Percentiles rank a stretch among this genome's conserved stretches.
phyloP scores from a whole-genome alignment of 2,113 vertebrate genomes.

The Chrysemys picta region DNA sequence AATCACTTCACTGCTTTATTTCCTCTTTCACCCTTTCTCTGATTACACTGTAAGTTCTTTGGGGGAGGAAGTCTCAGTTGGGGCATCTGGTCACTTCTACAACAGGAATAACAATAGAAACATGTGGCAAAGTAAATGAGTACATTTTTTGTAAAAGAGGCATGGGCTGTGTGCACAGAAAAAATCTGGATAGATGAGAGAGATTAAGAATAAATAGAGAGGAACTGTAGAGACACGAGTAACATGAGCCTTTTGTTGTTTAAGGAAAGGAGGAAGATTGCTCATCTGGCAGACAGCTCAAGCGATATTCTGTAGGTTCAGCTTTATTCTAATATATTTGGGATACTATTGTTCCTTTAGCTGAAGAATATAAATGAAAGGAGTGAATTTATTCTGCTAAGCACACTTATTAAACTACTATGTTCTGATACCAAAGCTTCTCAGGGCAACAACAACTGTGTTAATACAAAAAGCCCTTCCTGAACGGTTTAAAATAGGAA shows the following conservation, averaged over 20 bases:
- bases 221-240: conserved; percentile 17
- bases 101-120: neutral
- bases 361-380: conserved; percentile 37
- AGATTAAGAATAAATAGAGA: neutral
- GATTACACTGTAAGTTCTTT: neutral
- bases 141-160: neutral
- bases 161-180: neutral
- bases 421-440: neutral
- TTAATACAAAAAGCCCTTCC: neutral
- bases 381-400: neutral
- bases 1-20: neutral
- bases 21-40: neutral
- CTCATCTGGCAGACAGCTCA: conserved; percentile 49
- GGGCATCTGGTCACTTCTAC: neutral
- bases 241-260: conserved; percentile 19
- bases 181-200: neutral
- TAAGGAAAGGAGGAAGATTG: conserved; percentile 25
- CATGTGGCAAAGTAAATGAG: neutral
- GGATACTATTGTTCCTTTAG: conserved; percentile 10
- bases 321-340: conserved; percentile 63
- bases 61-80: neutral
- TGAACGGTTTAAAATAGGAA: neutral
- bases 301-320: conserved; percentile 33
- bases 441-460: neutral
- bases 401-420: conserved; percentile 1